These are phyloP conservation scores for Noctua comes DNA, from an alignment of 2,888 invertebrate species.

Conservation along the genomic window DNA sequence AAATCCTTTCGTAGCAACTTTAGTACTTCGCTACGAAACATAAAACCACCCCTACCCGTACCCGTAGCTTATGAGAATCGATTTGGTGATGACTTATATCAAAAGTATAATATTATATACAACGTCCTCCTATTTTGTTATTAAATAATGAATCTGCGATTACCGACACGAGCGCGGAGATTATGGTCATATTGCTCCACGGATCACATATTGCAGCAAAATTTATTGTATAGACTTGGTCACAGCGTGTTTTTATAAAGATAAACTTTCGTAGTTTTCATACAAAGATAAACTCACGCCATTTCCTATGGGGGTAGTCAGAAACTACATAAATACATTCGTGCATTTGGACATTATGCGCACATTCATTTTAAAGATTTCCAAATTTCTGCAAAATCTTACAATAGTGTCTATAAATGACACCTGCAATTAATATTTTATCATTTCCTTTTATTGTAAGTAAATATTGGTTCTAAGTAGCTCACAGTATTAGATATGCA, in stretches of 20 bases:
- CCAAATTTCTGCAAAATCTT: neutral
- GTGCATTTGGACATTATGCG: neutral
- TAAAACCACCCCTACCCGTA: neutral
- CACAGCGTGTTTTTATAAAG: constrained; percentile 27
- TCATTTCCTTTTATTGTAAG: neutral
- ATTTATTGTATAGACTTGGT: constrained; percentile 5
- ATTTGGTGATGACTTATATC: constrained; percentile 4
- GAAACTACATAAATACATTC: neutral
- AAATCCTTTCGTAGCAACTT: neutral
- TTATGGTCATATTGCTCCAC: constrained; percentile 8
- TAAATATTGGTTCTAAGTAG: neutral
- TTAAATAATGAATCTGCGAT: constrained; percentile 39
- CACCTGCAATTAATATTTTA: neutral
- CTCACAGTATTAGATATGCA: too few relatives aligned
- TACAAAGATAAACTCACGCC: neutral
- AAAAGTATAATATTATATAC: constrained; percentile 14
- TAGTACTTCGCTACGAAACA: neutral
- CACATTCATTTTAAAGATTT: neutral
- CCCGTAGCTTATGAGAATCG: neutral
- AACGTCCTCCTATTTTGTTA: constrained; percentile 20
- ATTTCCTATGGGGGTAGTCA: neutral
- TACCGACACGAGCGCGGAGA: constrained; percentile 15
- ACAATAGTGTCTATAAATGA: neutral
- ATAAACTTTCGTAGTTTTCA: neutral
- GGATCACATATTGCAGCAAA: constrained; percentile 15